Evolutionary conservation across 2,797 vertebrate genomes (phyloP).

Genomic region (Falco novaeseelandiae): DNA sequence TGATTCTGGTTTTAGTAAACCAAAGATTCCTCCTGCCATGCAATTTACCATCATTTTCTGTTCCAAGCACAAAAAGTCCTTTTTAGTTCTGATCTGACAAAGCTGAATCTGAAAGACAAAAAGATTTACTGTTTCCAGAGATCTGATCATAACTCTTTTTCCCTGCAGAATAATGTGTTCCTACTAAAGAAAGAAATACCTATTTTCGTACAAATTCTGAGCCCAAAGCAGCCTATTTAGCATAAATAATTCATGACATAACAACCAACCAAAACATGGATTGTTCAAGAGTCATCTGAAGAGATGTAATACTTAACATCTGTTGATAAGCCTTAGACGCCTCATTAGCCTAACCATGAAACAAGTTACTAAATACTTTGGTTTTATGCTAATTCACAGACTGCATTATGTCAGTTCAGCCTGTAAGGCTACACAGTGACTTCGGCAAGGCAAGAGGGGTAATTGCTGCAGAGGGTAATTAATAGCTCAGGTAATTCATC

Average conservation of each 20-base stretch:
- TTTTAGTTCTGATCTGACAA: neutral
- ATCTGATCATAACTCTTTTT: neutral
- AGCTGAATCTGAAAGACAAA: neutral
- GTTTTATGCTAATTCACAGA: neutral
- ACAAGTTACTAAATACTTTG: neutral
- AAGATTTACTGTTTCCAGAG: neutral
- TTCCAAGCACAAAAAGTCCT: neutral
- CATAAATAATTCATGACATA: neutral
- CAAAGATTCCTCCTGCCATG: neutral
- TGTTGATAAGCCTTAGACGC: neutral
- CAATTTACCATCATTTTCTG: neutral
- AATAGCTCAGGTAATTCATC: neutral
- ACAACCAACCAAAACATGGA: neutral
- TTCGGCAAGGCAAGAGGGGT: neutral
- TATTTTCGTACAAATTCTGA: neutral
- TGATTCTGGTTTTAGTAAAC: neutral
- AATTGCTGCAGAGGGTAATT: neutral
- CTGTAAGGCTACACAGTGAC: neutral
- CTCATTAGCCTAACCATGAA: neutral
- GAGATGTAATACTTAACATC: neutral
- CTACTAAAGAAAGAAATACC: neutral
- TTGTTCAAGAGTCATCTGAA: neutral
- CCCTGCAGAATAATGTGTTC: neutral
- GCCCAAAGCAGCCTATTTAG: neutral
- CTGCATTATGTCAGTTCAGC: neutral